Evolutionary conservation across 2,888 invertebrate genomes (phyloP), one percentile per base, ranked within the genome.

Genomic region (Platypus cylindrus): DNA sequence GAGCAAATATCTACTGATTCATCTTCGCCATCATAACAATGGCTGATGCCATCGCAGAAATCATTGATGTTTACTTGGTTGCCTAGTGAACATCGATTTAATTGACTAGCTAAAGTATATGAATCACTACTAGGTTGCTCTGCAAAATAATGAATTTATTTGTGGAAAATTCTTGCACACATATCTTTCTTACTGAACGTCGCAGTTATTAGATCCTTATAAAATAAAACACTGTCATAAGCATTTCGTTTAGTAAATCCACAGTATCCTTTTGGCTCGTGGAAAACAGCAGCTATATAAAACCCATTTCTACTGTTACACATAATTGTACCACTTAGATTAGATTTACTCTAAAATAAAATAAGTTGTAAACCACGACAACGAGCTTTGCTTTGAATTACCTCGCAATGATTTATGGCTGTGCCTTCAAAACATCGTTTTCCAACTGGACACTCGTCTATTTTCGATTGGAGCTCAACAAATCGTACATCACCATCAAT

Each of bases 21-120:
- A 49, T 86, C 86, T 23, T 63, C 66, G 8, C 70, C 74, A 50
- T 78, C 74, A 35, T 72, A 70, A 47, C 86, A 86, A 48, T 84
- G 70, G 1, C 58, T 61, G 25, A 75, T 63, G 0, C 76, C 78
- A 53, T 86, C 69, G 53, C 84, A 85, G 9, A 79, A 58, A 38
- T 70, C 62, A 5, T 59, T 52, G 37, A 66, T 54, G 1, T 64
- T 50, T 23, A 85, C 52, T 54, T 86, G 86, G 20, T 68, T 58
- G 0, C 86, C 86, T 32, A 79, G 59, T 12, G 68, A 62, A 55
- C 86, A 87, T 34, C 81, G 67, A 32, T 69, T 55, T 22, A 78
- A 71, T 32, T 68, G 51, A 50, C 84, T 84, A 13, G 27, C 4
- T 5, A 27, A 7, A 3, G 13, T 9, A 5, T 27, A 3, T 13